Evolutionary conservation across 1,140 invertebrate genomes (phyloP), one percentile per base, ranked within the genome.

Genomic region (Phthorimaea operculella): DNA sequence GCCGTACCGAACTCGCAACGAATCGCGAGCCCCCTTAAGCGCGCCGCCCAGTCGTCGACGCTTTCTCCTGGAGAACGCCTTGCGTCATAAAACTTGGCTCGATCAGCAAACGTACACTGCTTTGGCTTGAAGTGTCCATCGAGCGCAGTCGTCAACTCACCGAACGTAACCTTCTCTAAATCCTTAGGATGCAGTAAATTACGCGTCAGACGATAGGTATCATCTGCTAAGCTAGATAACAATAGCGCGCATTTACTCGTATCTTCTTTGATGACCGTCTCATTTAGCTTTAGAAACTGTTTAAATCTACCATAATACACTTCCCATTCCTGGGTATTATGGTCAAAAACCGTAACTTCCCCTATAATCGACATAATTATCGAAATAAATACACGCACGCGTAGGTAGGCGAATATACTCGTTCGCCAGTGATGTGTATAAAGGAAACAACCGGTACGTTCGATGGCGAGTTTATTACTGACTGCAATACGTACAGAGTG

Each of bases 31-130:
- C 48, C 48, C 10, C 48, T 1, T 11, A 50, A 14, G 7, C 48
- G 48, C 21, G 21, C 48, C 17, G 18, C 17, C 48, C 21, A 50
- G 14, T 33, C 21, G 10, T 50, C 18, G 48, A 50, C 21, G 21
- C 21, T 33, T 18, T 47, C 48, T 50, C 48, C 48, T 1, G 21
- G 7, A 12, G 10, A 9, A 10, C 48, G 17, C 14, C 17, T 50
- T 14, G 52, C 52, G 17, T 16, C 44, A 18, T 54, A 54, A 14
- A 54, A 54, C n/a, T 47, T 54, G 8, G 15, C 36, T 47, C 52
- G 14, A 18, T 54, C 52, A 16, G 52, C 52, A 18, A 45, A 54
- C 17, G 12, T 21, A 28, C 39, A 18, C 52, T 16, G 16, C 21
- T 54, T 54, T 18, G 39, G 44, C n/a, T 8, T 44, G 9, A 54